Percentiles rank a stretch among this genome's conserved stretches.
Conservation (phyloP, 2,797 vertebrate genomes). For the Coranthus polyacanthus region DNA sequence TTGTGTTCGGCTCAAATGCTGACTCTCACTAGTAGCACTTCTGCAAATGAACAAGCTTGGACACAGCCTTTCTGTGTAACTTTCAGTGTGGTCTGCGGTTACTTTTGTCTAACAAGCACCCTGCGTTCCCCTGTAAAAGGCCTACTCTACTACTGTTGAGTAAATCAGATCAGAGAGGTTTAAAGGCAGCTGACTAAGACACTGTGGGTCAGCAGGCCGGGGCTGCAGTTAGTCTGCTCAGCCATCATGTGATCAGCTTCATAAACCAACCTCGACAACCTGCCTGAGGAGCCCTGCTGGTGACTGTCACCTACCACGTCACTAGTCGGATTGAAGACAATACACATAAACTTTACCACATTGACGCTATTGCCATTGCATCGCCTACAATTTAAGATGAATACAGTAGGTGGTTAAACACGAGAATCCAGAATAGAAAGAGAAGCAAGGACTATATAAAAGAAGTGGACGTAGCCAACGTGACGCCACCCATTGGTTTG, state of each 20-base stretch:
- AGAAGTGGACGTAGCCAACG: too few species aligned
- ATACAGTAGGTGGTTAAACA: too few species aligned
- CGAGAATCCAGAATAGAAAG: too few species aligned
- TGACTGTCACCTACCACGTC: neutral
- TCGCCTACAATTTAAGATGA: too few species aligned
- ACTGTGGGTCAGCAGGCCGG: slow-evolving; percentile 39
- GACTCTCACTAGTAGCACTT: slow-evolving; percentile 4
- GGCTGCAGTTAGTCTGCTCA: slow-evolving; percentile 52
- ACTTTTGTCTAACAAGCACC: neutral
- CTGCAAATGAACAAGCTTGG: neutral
- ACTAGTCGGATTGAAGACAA: neutral
- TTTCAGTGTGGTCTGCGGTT: neutral
- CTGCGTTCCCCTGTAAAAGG: neutral
- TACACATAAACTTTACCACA: too few species aligned
- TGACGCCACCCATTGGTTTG: too few species aligned
- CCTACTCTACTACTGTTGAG: slow-evolving; percentile 22
- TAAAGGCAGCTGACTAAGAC: slow-evolving; percentile 46
- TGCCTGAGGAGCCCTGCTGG: neutral
- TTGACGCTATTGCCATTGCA: too few species aligned
- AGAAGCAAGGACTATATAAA: too few species aligned
- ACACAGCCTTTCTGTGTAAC: neutral
- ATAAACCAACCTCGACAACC: slow-evolving; percentile 18
- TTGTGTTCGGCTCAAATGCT: slow-evolving; percentile 14
- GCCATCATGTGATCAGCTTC: slow-evolving; percentile 59
- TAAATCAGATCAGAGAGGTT: slow-evolving; percentile 68